Percentiles rank a stretch among this genome's conserved stretches.
These are phyloP conservation scores for Agelaius phoeniceus DNA, from an alignment of 2,113 vertebrate genomes.

Conservation along the genomic window DNA sequence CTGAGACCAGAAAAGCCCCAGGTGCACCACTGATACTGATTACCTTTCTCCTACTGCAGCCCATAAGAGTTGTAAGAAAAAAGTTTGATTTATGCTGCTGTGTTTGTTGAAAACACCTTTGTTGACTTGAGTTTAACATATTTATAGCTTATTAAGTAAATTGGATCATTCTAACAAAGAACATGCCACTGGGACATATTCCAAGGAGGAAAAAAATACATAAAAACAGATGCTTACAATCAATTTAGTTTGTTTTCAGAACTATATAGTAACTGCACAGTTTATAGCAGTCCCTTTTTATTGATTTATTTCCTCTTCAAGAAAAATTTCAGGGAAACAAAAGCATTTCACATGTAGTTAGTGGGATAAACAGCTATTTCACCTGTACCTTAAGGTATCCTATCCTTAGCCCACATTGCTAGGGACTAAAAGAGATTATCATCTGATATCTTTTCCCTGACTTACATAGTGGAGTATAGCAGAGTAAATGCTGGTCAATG, in stretches of 20 bases:
- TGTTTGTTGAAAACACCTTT: slow-evolving; percentile 50
- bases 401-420: not conserved
- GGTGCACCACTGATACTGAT: slow-evolving; percentile 36
- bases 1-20: slow-evolving; percentile 23
- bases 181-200: slow-evolving; percentile 41
- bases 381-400: not conserved
- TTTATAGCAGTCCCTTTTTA: not conserved
- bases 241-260: slow-evolving; percentile 45
- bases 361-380: not conserved
- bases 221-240: slow-evolving; percentile 41
- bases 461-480: not conserved
- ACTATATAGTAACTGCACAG: not conserved
- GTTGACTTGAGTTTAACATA: slow-evolving; percentile 53
- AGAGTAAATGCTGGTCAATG: not conserved
- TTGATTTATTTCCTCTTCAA: slow-evolving; percentile 44
- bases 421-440: not conserved
- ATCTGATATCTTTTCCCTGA: not conserved
- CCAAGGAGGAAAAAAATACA: slow-evolving; percentile 43
- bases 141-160: slow-evolving; percentile 66
- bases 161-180: slow-evolving; percentile 46
- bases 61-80: slow-evolving; percentile 23
- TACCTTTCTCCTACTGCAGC: slow-evolving; percentile 29
- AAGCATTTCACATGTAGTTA: not conserved
- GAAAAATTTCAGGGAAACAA: not conserved
- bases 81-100: slow-evolving; percentile 18